A percentile compares a stretch with the other conserved stretches of the same genome.
Conservation (phyloP, 2,113 vertebrate genomes). For the Cariama cristata region DNA sequence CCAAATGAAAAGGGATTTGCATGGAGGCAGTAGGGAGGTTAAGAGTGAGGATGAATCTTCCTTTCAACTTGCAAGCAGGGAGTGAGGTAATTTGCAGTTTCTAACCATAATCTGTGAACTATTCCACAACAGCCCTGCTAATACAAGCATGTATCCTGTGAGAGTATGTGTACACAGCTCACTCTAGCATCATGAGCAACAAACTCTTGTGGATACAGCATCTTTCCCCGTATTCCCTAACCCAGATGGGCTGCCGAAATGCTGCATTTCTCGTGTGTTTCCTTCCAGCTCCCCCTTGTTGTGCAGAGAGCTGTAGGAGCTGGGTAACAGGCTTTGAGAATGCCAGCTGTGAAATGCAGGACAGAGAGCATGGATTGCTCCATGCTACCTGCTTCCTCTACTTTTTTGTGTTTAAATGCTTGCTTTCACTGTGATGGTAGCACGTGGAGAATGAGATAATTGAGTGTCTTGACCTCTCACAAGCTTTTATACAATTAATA, state of each 20-base stretch:
- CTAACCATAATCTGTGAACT: background rate
- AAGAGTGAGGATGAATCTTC: background rate
- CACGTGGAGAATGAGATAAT: background rate
- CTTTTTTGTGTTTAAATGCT: background rate
- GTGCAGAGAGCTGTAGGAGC: background rate
- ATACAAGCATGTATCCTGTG: background rate
- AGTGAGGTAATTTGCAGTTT: background rate
- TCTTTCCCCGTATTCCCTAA: background rate
- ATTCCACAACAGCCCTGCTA: background rate
- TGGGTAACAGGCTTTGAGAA: background rate
- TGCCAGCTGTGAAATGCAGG: background rate
- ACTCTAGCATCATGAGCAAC: background rate
- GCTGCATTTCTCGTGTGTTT: background rate
- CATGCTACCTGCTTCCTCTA: background rate
- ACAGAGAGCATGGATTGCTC: background rate
- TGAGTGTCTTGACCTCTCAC: background rate
- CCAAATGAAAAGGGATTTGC: background rate
- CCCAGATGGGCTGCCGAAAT: background rate
- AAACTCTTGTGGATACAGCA: background rate
- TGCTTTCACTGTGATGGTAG: background rate
- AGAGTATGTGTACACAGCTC: background rate
- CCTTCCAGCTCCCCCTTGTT: background rate
- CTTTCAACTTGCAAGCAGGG: background rate
- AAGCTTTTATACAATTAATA: background rate
- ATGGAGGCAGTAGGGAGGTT: background rate